These are phyloP conservation scores for Mesorhabditis spiculigera DNA, from an alignment of 2,888 invertebrate species.

Conservation along the genomic window DNA sequence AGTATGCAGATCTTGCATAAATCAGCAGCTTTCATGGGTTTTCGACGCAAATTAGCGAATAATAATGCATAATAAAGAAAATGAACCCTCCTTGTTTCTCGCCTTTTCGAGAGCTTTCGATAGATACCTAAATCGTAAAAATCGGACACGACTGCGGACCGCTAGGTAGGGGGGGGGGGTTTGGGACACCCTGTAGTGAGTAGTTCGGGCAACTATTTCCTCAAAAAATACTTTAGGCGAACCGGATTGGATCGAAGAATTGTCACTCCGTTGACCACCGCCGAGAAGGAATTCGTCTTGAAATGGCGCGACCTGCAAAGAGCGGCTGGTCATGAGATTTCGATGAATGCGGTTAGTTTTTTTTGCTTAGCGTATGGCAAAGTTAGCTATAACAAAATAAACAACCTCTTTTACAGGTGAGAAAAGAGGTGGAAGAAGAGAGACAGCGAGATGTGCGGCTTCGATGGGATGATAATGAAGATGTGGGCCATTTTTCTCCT, in stretches of 20 bases:
- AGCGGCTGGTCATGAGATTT: neutral
- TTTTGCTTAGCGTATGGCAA: too few species aligned
- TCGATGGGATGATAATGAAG: neutral
- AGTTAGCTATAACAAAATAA: too few species aligned
- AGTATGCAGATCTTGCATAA: too few species aligned
- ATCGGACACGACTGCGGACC: too few species aligned
- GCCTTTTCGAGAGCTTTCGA: too few species aligned
- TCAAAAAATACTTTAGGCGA: neutral
- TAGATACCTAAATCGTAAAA: too few species aligned
- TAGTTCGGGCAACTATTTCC: neutral
- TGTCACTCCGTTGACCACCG: neutral
- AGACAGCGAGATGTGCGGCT: neutral
- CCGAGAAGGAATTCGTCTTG: conserved; percentile 12
- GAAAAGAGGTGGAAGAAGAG: conserved; percentile 11
- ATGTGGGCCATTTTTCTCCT: neutral
- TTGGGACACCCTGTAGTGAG: too few species aligned
- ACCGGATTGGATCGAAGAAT: conserved; percentile 7
- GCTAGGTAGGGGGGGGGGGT: too few species aligned
- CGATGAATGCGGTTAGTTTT: neutral
- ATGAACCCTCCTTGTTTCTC: too few species aligned
- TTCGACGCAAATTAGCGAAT: too few species aligned
- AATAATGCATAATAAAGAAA: too few species aligned
- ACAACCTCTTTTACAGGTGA: neutral
- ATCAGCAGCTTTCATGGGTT: too few species aligned
- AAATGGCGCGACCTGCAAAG: conserved; percentile 9